Evolutionary conservation across 92 coral and sea anemone species (phyloP).

Genomic region (Chrysogorgia sp.): DNA sequence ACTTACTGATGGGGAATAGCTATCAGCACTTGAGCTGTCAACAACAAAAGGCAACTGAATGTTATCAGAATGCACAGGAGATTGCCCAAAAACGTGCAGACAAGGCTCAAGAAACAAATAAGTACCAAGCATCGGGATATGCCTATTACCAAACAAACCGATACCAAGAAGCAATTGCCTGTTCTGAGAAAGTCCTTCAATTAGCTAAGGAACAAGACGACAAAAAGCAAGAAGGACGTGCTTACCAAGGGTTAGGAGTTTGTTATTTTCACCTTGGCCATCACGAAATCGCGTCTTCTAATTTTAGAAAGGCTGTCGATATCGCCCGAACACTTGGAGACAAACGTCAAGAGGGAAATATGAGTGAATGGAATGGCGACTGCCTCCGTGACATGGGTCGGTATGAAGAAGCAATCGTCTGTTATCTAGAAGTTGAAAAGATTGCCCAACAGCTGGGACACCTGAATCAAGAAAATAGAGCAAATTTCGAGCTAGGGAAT

Average conservation of each 20-base stretch:
- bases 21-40: not conserved
- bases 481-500: conserved; percentile 47
- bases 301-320: too few relatives aligned
- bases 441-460: conserved; percentile 24
- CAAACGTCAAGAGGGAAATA: too few relatives aligned
- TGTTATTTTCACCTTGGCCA: not conserved
- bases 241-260: conserved; percentile 15
- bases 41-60: not conserved
- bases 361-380: conserved; percentile 4
- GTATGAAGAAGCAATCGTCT: conserved; percentile 17
- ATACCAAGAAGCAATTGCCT: too few relatives aligned
- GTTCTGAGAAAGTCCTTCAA: conserved; percentile 4
- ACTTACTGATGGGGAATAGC: not conserved
- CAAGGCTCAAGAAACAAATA: not conserved
- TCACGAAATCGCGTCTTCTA: too few relatives aligned
- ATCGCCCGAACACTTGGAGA: conserved; percentile 22
- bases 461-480: conserved; percentile 40
- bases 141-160: not conserved
- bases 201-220: conserved; percentile 41
- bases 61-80: not conserved
- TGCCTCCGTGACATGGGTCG: conserved; percentile 26
- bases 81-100: conserved; percentile 3
- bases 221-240: conserved; percentile 6
- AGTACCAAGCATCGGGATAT: not conserved
- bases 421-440: conserved; percentile 25